phyloP scores from a whole-genome alignment of 1,140 invertebrate species.

The Pogonomyrmex californicus region DNA sequence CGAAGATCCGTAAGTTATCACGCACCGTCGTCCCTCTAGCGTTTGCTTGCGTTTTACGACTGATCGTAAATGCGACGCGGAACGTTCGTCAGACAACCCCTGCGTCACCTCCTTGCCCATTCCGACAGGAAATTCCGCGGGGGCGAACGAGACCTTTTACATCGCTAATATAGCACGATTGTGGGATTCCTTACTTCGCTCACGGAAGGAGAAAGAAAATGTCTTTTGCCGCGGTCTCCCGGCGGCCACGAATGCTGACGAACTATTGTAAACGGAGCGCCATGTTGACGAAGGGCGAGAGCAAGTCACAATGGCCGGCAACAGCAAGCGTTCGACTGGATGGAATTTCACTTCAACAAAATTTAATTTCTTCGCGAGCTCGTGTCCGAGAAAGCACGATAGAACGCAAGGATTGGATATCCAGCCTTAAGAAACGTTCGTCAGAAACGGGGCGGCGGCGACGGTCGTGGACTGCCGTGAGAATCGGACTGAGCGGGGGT shows the following conservation, averaged over 20 bases:
- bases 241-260: constrained; percentile 67
- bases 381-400: constrained; percentile 66
- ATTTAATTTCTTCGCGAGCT: constrained; percentile 77
- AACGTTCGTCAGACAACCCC: constrained; percentile 9
- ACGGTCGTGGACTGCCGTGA: constrained; percentile 36
- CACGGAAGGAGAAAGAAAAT: constrained; percentile 41
- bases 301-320: constrained; percentile 50
- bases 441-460: not conserved
- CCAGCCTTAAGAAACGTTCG: constrained; percentile 35
- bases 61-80: constrained; percentile 72
- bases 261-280: constrained; percentile 74
- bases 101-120: not conserved
- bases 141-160: constrained; percentile 58
- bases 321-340: constrained; percentile 59
- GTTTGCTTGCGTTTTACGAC: constrained; percentile 62
- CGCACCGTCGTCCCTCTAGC: not conserved
- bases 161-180: constrained; percentile 72
- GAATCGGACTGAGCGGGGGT: constrained; percentile 41
- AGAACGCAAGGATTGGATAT: constrained; percentile 68
- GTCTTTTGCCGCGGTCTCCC: constrained; percentile 55
- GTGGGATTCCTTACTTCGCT: constrained; percentile 31
- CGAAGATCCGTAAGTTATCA: constrained; percentile 13
- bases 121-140: constrained; percentile 63
- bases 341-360: constrained; percentile 73
- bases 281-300: constrained; percentile 49